Percentiles rank a stretch among this genome's conserved stretches.
These are phyloP conservation scores for Eubucco bourcierii DNA, from an alignment of 2,113 vertebrate species.

Conservation along the genomic window DNA sequence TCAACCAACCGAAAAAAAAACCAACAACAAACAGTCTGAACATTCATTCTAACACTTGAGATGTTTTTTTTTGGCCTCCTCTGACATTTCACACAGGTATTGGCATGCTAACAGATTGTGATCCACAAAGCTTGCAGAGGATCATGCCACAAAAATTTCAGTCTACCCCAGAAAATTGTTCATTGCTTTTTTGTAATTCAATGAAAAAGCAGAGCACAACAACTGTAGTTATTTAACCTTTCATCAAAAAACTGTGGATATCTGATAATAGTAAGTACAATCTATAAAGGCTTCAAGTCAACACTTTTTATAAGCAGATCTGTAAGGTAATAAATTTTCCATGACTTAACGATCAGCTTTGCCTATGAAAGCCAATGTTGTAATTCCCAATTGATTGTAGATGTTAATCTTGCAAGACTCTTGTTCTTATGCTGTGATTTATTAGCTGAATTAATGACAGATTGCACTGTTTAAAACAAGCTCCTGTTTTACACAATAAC, in stretches of 20 bases:
- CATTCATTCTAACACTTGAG: neutral
- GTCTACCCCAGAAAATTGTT: neutral
- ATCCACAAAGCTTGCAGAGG: neutral
- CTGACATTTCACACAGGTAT: neutral
- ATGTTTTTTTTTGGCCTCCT: neutral
- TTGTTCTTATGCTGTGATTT: constrained; percentile 73
- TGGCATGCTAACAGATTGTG: neutral
- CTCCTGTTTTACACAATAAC: constrained; percentile 64
- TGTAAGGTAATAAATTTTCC: constrained; percentile 69
- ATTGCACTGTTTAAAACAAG: constrained; percentile 55
- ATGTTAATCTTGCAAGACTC: constrained; percentile 76
- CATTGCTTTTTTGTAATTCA: neutral
- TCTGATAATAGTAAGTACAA: constrained; percentile 31
- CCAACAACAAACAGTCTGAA: neutral
- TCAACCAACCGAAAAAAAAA: no score
- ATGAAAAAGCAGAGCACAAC: neutral
- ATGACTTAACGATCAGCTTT: constrained; percentile 66
- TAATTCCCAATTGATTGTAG: constrained; percentile 78
- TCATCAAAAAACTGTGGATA: constrained; percentile 17
- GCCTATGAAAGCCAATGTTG: constrained; percentile 66
- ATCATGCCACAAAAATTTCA: neutral
- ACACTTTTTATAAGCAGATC: constrained; percentile 60
- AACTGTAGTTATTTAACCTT: constrained; percentile 46
- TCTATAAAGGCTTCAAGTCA: constrained; percentile 61
- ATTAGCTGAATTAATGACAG: constrained; percentile 77